Evolutionary conservation across 2,113 vertebrate species (phyloP).

Genomic region (Penelope pileata): DNA sequence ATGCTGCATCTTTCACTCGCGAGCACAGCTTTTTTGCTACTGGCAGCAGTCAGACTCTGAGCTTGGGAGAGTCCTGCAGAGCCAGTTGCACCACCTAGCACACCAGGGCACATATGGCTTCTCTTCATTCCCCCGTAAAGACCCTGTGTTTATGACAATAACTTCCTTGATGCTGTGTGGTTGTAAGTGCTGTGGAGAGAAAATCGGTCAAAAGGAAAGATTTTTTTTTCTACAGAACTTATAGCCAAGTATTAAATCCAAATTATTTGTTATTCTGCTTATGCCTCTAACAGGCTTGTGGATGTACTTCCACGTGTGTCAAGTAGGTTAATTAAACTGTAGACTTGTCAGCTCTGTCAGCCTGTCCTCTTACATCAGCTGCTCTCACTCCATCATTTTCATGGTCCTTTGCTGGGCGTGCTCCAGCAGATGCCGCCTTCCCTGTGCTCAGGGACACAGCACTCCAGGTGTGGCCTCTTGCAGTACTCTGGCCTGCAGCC

Average conservation of each 20-base stretch:
- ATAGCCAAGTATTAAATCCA: neutral
- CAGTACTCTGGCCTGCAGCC: neutral
- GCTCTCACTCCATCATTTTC: neutral
- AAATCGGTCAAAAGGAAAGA: neutral
- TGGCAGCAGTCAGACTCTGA: fast-evolving
- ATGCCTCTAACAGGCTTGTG: neutral
- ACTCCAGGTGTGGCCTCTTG: neutral
- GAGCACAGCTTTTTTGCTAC: fast-evolving
- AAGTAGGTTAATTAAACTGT: neutral
- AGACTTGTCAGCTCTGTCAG: neutral
- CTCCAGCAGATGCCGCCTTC: neutral
- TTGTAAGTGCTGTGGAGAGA: neutral
- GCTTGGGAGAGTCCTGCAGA: fast-evolving
- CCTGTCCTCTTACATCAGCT: neutral
- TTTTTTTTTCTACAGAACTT: neutral
- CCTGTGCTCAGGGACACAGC: neutral
- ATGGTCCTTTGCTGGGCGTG: neutral
- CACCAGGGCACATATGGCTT: neutral
- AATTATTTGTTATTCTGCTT: neutral
- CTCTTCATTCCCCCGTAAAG: neutral
- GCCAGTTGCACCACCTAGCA: neutral
- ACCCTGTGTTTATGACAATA: neutral
- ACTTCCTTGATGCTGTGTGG: neutral
- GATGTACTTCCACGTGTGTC: neutral
- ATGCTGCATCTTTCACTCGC: neutral